Conservation (phyloP, 2,113 vertebrate species). For the Gymnobelideus leadbeateri region DNA sequence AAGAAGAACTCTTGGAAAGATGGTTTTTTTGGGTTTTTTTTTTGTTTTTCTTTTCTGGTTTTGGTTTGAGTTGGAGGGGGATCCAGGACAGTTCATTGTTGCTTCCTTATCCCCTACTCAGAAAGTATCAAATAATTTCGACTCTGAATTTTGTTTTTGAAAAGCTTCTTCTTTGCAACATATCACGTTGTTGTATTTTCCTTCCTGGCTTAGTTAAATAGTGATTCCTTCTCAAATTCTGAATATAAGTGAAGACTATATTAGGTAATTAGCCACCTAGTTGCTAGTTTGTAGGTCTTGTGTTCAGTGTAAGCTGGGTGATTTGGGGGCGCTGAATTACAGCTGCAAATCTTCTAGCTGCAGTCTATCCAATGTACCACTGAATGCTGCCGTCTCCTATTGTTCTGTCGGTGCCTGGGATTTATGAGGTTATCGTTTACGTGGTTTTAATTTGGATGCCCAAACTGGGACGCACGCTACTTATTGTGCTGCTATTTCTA, state of each 20-base stretch:
- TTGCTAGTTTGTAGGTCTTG: neutral
- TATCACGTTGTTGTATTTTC: neutral
- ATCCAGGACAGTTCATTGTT: neutral
- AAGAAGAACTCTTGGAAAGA: neutral
- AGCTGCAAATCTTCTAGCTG: neutral
- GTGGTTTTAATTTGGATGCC: slow-evolving; percentile 59
- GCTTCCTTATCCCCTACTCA: neutral
- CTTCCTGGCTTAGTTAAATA: neutral
- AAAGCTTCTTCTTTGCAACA: neutral
- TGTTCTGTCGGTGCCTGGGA: neutral
- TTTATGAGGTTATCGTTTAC: slow-evolving; percentile 31
- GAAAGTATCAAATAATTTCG: neutral
- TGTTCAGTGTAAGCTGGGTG: neutral
- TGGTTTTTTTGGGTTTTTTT: neutral
- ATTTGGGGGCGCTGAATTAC: slow-evolving; percentile 14
- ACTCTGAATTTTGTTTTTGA: neutral
- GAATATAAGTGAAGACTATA: neutral
- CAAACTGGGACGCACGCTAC: slow-evolving; percentile 19
- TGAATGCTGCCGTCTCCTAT: slow-evolving; percentile 11
- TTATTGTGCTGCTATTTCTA: slow-evolving; percentile 53
- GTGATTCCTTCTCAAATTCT: neutral
- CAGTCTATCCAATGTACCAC: neutral
- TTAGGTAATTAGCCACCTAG: neutral
- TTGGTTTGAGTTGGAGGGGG: neutral
- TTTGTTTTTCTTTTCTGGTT: neutral